Evolutionary conservation across 2,113 vertebrate species (phyloP).

Genomic region (Pionites leucogaster): DNA sequence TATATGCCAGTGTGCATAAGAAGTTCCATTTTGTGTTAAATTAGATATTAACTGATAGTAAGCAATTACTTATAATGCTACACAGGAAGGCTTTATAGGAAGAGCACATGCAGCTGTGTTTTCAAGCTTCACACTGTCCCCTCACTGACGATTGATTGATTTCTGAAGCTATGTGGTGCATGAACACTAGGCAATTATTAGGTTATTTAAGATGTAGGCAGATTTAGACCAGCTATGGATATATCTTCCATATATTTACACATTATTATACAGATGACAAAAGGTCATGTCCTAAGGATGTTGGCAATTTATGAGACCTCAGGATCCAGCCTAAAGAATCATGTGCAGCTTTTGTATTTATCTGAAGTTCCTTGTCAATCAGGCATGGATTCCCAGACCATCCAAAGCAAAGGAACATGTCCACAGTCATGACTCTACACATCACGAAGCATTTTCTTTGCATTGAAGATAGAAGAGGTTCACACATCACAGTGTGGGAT

Average conservation of each 20-base stretch:
- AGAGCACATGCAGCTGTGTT: not conserved
- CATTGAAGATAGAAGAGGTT: not conserved
- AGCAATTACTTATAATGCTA: not conserved
- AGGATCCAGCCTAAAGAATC: not conserved
- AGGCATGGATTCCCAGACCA: not conserved
- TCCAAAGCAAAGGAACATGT: fast-evolving
- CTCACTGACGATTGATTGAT: not conserved
- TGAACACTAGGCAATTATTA: not conserved
- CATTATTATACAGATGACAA: not conserved
- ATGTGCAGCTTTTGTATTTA: not conserved
- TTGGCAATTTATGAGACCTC: not conserved
- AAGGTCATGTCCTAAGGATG: not conserved
- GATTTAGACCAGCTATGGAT: not conserved
- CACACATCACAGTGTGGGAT: not conserved
- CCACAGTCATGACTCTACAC: not conserved
- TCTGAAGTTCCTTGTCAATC: not conserved
- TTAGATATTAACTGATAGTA: not conserved
- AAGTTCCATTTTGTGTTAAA: slow-evolving; percentile 1
- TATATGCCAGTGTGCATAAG: not conserved
- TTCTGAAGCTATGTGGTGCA: not conserved
- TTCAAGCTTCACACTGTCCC: not conserved
- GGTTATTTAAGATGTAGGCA: not conserved
- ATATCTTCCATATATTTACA: not conserved
- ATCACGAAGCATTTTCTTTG: not conserved
- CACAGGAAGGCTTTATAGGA: not conserved